Conservation (phyloP, 2,888 invertebrate species). For the Lomographa bimaculata region DNA sequence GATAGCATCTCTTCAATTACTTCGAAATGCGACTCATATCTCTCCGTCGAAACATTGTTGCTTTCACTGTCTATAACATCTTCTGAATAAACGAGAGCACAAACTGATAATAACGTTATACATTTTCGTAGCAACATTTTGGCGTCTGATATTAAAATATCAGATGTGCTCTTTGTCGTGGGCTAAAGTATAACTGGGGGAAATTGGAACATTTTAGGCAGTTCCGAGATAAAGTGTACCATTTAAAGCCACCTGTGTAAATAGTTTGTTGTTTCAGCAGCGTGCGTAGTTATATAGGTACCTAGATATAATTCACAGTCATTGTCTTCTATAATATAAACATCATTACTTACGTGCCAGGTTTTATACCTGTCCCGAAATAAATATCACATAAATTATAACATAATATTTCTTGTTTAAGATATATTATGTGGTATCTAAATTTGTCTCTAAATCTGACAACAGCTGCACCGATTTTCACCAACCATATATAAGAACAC, state of each 20-base stretch:
- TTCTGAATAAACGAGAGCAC: constrained; percentile 4
- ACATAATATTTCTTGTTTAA: too few relatives aligned
- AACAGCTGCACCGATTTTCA: too few relatives aligned
- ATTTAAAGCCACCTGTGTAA: constrained; percentile 9
- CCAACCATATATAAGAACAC: too few relatives aligned
- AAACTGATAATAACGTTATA: constrained; percentile 2
- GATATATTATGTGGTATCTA: too few relatives aligned
- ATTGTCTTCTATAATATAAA: too few relatives aligned
- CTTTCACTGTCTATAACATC: background rate
- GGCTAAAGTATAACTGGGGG: too few relatives aligned
- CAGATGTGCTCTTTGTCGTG: constrained; percentile 6
- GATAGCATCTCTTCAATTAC: background rate
- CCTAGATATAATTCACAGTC: too few relatives aligned
- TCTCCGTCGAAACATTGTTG: constrained; percentile 1
- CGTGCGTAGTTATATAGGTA: background rate
- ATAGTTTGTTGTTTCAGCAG: background rate
- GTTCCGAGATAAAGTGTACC: background rate
- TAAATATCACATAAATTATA: too few relatives aligned
- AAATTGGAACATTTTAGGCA: background rate
- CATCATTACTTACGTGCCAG: too few relatives aligned
- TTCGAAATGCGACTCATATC: background rate
- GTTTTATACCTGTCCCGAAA: too few relatives aligned
- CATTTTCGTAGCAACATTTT: constrained; percentile 8
- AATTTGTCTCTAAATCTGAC: too few relatives aligned
- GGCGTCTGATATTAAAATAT: background rate